Percentiles rank a stretch among this genome's conserved stretches.
Conservation (phyloP, 2,797 vertebrate species). For the Falco naumanni region DNA sequence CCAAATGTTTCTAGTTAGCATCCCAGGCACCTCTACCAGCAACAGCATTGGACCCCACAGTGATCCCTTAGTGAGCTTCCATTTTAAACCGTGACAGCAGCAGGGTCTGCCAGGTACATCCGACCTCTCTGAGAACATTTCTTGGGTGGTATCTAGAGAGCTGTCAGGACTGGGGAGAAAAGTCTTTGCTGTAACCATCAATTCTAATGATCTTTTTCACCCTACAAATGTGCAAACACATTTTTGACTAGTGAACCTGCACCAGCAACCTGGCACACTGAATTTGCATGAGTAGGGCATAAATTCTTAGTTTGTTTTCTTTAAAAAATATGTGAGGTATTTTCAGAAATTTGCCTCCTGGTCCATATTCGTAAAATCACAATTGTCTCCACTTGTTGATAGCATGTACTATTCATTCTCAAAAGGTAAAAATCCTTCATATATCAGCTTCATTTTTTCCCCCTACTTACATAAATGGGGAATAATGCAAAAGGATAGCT, state of each 20-base stretch:
- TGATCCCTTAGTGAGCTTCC: neutral
- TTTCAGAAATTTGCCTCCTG: neutral
- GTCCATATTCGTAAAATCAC: neutral
- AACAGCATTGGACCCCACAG: neutral
- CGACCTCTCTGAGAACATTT: neutral
- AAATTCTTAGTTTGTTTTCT: neutral
- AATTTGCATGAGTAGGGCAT: neutral
- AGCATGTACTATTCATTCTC: rapidly evolving
- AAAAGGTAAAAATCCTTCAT: neutral
- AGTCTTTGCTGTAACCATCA: neutral
- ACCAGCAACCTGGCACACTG: neutral
- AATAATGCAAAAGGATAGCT: neutral
- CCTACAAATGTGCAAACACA: neutral
- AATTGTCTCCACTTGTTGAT: neutral
- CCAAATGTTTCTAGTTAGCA: neutral
- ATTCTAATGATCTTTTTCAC: neutral
- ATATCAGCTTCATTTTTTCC: rapidly evolving
- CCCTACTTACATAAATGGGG: neutral
- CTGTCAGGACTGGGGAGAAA: neutral
- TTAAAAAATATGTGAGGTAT: neutral
- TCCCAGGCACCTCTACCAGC: neutral
- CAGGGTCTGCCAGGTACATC: neutral
- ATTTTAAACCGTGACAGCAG: neutral
- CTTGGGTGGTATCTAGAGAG: neutral
- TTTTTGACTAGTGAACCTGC: neutral